These are phyloP conservation scores for Phalacrocorax brasilianus DNA, from an alignment of 2,113 vertebrate genomes.

Conservation along the genomic window DNA sequence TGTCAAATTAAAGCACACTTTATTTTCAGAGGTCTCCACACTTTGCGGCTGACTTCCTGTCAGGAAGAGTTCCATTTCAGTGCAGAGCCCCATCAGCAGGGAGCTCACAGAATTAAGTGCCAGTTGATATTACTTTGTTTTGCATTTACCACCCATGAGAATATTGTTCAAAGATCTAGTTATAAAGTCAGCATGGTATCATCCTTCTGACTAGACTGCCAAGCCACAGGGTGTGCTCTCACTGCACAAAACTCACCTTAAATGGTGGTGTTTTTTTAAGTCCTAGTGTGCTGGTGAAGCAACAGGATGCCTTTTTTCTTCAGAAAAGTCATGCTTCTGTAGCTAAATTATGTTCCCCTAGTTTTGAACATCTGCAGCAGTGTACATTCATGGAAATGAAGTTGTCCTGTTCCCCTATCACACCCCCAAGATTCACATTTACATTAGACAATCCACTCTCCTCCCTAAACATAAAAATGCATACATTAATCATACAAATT, in stretches of 20 bases:
- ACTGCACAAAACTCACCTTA: slow-evolving; percentile 80
- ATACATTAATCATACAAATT: not conserved
- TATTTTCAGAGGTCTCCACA: slow-evolving; percentile 85
- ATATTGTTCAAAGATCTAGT: slow-evolving; percentile 86
- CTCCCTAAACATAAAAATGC: not conserved
- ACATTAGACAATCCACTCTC: not conserved
- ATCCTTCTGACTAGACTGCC: slow-evolving; percentile 83
- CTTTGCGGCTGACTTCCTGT: slow-evolving; percentile 88
- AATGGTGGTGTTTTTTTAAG: slow-evolving; percentile 77
- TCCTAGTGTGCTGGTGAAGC: slow-evolving; percentile 78
- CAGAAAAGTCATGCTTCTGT: slow-evolving; percentile 55
- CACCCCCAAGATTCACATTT: not conserved
- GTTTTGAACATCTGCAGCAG: slow-evolving; percentile 55
- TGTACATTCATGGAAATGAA: slow-evolving; percentile 27
- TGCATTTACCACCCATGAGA: slow-evolving; percentile 88
- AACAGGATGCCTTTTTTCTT: slow-evolving; percentile 77
- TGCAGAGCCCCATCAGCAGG: slow-evolving; percentile 87
- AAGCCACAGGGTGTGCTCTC: slow-evolving; percentile 77
- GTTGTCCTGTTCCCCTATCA: not conserved
- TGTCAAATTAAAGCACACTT: slow-evolving; percentile 88
- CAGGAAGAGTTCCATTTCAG: slow-evolving; percentile 87
- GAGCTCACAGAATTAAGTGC: slow-evolving; percentile 92
- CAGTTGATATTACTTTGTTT: slow-evolving; percentile 97
- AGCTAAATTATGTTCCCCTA: slow-evolving; percentile 60
- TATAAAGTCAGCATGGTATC: slow-evolving; percentile 80